Evolutionary conservation across 2,888 invertebrate genomes (phyloP).

Genomic region (Meteorus colon): DNA sequence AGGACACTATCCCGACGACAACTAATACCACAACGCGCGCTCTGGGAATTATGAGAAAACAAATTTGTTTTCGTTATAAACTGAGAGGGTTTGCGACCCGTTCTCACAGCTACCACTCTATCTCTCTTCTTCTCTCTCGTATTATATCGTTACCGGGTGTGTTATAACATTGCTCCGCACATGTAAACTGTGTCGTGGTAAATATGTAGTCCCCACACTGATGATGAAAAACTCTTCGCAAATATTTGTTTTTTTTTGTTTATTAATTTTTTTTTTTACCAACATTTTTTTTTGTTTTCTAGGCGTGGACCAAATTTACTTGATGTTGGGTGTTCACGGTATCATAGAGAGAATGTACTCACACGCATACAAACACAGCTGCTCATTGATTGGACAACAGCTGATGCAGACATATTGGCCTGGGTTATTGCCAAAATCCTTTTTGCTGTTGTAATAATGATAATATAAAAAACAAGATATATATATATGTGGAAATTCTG

Average conservation of each 20-base stretch:
- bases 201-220: background rate
- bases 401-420: conserved; percentile 47
- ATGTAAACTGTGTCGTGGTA: background rate
- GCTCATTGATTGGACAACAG: conserved; percentile 45
- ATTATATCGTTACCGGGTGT: background rate
- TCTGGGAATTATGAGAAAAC: conserved; percentile 62
- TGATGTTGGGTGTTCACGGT: background rate
- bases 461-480: conserved; percentile 2
- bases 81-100: background rate
- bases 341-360: background rate
- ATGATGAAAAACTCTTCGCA: conserved; percentile 1
- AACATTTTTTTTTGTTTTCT: background rate
- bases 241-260: background rate
- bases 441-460: conserved; percentile 40
- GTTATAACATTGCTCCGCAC: conserved; percentile 6
- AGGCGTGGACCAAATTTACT: background rate
- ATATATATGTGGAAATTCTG: background rate
- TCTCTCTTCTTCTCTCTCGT: background rate
- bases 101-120: background rate
- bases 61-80: conserved; percentile 63
- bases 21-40: conserved; percentile 40
- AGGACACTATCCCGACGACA: conserved; percentile 41
- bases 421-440: conserved; percentile 51
- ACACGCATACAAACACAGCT: conserved; percentile 23
- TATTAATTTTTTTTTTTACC: background rate